Percentiles rank a stretch among this genome's conserved stretches.
Evolutionary conservation across 2,888 invertebrate genomes (phyloP).

Genomic region (Nemoura dubitans): DNA sequence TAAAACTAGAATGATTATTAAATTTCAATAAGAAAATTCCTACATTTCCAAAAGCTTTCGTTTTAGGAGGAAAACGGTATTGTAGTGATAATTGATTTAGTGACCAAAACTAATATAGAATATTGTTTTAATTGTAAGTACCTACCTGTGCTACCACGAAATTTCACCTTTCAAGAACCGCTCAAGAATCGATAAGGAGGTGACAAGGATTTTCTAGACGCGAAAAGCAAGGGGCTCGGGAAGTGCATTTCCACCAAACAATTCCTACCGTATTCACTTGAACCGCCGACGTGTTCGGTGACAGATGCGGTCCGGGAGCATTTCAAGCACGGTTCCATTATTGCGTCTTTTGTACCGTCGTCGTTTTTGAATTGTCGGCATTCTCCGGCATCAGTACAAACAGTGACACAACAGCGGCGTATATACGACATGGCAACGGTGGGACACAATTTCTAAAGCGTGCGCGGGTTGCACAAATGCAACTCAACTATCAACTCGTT

Average conservation of each 20-base stretch:
- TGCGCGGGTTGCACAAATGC: constrained; percentile 30
- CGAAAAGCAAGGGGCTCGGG: background rate
- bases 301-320: background rate
- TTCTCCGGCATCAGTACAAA: background rate
- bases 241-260: constrained; percentile 26
- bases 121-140: too few relatives aligned
- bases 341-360: constrained; percentile 3
- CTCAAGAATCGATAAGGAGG: too few relatives aligned
- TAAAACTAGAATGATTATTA: too few relatives aligned
- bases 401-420: constrained; percentile 10
- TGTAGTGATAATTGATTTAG: too few relatives aligned
- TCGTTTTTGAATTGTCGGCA: constrained; percentile 8
- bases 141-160: too few relatives aligned
- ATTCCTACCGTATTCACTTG: constrained; percentile 16
- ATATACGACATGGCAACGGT: background rate
- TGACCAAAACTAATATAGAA: too few relatives aligned
- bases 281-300: constrained; percentile 8
- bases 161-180: too few relatives aligned
- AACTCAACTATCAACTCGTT: constrained; percentile 17
- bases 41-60: too few relatives aligned
- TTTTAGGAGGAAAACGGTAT: too few relatives aligned
- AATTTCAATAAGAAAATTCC: too few relatives aligned
- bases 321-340: background rate
- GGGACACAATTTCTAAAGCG: constrained; percentile 12
- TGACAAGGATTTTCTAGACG: background rate